Evolutionary conservation across 2,888 invertebrate species (phyloP).

Genomic region (Odontocerum albicorne): DNA sequence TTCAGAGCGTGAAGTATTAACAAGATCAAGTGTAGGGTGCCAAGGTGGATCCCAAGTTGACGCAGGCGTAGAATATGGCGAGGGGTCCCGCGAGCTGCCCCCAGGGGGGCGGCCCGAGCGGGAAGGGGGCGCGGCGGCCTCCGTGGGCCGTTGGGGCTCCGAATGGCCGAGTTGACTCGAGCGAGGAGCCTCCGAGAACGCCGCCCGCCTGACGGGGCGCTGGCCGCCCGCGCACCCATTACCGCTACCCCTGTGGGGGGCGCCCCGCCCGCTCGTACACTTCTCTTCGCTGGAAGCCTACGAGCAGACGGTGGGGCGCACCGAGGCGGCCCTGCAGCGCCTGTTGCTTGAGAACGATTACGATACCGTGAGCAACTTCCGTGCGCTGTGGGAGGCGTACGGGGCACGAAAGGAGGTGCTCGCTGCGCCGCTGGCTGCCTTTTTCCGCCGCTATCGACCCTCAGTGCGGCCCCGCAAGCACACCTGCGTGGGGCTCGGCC

Average conservation of each 20-base stretch:
- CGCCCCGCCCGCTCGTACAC: constrained; percentile 49
- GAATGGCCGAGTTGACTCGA: constrained; percentile 99
- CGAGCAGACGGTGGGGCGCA: constrained; percentile 76
- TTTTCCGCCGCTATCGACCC: constrained; percentile 73
- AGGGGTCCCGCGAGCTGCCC: constrained; percentile 45
- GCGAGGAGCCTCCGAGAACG: constrained; percentile 56
- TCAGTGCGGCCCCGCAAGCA: constrained; percentile 77
- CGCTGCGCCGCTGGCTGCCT: constrained; percentile 67
- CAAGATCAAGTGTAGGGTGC: constrained; percentile 65
- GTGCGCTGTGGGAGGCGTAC: constrained; percentile 67
- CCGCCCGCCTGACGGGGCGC: constrained; percentile 42
- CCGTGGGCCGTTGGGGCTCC: constrained; percentile 88
- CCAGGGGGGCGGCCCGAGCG: constrained; percentile 56
- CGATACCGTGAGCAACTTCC: constrained; percentile 85
- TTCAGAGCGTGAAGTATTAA: constrained; percentile 75
- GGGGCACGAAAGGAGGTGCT: constrained; percentile 71
- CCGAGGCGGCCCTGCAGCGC: constrained; percentile 78
- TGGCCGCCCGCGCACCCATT: constrained; percentile 51
- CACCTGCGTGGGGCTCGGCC: constrained; percentile 87
- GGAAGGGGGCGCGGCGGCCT: constrained; percentile 67
- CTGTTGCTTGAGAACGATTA: constrained; percentile 85
- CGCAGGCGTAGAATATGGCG: constrained; percentile 51
- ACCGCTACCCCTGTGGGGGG: constrained; percentile 52
- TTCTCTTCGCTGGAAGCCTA: constrained; percentile 54
- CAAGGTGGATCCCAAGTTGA: constrained; percentile 60